These are phyloP conservation scores for Thymelicus acteon DNA, from an alignment of 2,888 invertebrate species.

Conservation along the genomic window DNA sequence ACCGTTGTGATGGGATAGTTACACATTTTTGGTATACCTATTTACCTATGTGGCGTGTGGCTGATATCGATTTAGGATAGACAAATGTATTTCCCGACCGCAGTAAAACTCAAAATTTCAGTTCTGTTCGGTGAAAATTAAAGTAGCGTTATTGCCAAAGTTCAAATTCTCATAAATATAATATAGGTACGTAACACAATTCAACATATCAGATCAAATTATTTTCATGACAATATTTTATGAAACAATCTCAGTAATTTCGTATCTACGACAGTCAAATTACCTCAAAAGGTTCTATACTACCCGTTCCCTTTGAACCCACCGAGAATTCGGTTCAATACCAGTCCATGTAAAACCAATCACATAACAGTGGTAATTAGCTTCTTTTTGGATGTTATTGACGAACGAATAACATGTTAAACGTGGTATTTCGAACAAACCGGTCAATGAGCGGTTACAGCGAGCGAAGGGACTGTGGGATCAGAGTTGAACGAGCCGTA, in stretches of 20 bases:
- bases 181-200: background rate
- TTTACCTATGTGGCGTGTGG: too few relatives aligned
- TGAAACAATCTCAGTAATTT: slow-evolving; percentile 2
- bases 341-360: slow-evolving; percentile 26
- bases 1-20: too few relatives aligned
- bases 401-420: slow-evolving; percentile 35
- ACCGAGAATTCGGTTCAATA: slow-evolving; percentile 19
- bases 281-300: slow-evolving; percentile 3
- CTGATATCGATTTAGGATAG: too few relatives aligned
- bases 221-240: slow-evolving; percentile 1
- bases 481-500: slow-evolving; percentile 71
- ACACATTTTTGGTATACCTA: too few relatives aligned
- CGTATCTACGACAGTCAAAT: background rate
- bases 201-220: background rate
- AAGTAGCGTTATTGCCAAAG: too few relatives aligned
- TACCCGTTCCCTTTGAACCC: slow-evolving; percentile 12
- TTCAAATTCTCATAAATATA: too few relatives aligned
- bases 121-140: too few relatives aligned
- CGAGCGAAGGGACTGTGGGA: slow-evolving; percentile 46
- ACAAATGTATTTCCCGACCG: too few relatives aligned
- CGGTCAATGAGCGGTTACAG: slow-evolving; percentile 47
- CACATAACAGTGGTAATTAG: slow-evolving; percentile 35
- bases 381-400: slow-evolving; percentile 35
- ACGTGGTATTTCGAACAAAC: slow-evolving; percentile 37
- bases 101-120: too few relatives aligned